Percentiles rank a stretch among this genome's conserved stretches.
These are phyloP conservation scores for Psittacula cyanocephala DNA, from an alignment of 2,113 vertebrate genomes.

Conservation along the genomic window DNA sequence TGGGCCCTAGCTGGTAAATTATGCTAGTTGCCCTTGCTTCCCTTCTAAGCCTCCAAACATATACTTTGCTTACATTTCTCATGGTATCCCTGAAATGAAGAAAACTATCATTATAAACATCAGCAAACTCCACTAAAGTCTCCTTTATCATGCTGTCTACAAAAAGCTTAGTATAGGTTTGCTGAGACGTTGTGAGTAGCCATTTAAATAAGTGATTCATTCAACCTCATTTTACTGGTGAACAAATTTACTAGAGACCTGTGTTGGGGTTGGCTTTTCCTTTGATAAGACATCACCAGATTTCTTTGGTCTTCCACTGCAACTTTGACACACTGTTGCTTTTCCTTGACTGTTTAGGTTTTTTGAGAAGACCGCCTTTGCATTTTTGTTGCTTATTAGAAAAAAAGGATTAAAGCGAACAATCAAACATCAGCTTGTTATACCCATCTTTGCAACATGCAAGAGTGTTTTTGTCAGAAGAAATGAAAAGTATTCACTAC, in stretches of 20 bases:
- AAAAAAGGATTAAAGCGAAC: background rate
- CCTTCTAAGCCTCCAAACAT: background rate
- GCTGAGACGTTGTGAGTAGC: background rate
- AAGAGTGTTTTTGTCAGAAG: background rate
- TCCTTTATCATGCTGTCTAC: background rate
- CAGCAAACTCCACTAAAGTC: background rate
- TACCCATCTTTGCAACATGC: background rate
- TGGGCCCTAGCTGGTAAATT: background rate
- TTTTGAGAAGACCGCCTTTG: background rate
- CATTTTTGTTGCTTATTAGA: background rate
- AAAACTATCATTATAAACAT: background rate
- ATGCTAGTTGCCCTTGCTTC: background rate
- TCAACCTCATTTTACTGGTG: background rate
- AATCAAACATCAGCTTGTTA: background rate
- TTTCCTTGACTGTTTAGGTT: background rate
- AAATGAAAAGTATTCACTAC: background rate
- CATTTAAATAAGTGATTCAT: background rate
- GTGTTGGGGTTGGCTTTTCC: background rate
- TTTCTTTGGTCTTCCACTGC: background rate
- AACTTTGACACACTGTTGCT: background rate
- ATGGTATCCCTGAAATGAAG: background rate
- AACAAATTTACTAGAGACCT: background rate
- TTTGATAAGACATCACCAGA: background rate
- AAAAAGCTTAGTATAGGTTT: fast-evolving
- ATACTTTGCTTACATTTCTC: background rate